Conservation (phyloP, 1,140 invertebrate species). For the Oncopodura yosiiana region DNA sequence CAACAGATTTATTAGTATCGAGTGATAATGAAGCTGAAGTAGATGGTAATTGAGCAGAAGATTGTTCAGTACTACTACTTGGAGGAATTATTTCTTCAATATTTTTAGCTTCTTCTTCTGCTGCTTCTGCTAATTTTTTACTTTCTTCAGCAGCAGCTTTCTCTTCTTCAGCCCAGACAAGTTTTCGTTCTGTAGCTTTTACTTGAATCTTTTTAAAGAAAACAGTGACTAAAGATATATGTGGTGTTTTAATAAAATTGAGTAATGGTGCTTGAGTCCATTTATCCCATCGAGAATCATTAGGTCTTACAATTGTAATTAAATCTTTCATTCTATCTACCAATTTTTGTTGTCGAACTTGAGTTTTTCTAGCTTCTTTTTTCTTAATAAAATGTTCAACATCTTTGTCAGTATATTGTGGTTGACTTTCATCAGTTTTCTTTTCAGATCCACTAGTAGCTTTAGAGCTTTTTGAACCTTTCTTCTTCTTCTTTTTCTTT, state of each 20-base stretch:
- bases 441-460: not conserved
- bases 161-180: slow-evolving; percentile 22
- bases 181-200: slow-evolving; percentile 17
- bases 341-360: slow-evolving; percentile 5
- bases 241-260: slow-evolving; percentile 17
- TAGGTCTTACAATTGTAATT: slow-evolving; percentile 13
- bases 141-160: not conserved
- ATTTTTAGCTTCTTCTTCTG: not conserved
- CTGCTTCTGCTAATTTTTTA: not conserved
- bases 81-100: not conserved
- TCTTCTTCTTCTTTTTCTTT: slow-evolving; percentile 24
- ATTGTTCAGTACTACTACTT: not conserved
- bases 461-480: slow-evolving; percentile 10
- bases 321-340: slow-evolving; percentile 23
- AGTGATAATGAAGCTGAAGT: too few species aligned
- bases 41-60: not conserved
- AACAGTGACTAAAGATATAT: slow-evolving; percentile 14
- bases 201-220: slow-evolving; percentile 20
- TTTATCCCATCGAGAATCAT: slow-evolving; percentile 23
- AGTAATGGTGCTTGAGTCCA: slow-evolving; percentile 18
- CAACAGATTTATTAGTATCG: not conserved
- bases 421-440: slow-evolving; percentile 6
- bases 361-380: slow-evolving; percentile 8
- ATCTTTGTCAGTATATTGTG: slow-evolving; percentile 18
- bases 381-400: slow-evolving; percentile 6